A percentile compares a stretch with the other conserved stretches of the same genome.
phyloP scores from a whole-genome alignment of 2,797 vertebrate species.

The Sebastes minor region DNA sequence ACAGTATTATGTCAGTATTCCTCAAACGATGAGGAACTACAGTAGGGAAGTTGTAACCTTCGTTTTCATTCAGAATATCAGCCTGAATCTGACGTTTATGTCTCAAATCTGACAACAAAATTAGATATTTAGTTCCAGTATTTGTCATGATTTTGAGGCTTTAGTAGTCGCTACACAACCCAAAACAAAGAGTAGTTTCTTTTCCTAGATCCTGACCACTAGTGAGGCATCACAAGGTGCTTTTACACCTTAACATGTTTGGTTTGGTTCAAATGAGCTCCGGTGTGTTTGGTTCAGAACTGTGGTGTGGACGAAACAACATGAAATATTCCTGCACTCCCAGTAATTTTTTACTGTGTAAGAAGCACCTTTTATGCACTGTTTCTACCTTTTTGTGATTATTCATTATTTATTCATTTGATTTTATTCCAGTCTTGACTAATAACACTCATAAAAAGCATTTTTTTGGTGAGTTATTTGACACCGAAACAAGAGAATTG shows the following conservation, averaged over 20 bases:
- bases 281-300: not conserved
- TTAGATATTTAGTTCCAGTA: not conserved
- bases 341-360: not conserved
- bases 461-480: too few species aligned
- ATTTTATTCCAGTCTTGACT: too few species aligned
- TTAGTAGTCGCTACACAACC: not conserved
- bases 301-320: too few species aligned
- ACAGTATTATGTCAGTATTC: slow-evolving; percentile 26
- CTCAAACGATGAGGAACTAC: not conserved
- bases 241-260: not conserved
- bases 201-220: not conserved
- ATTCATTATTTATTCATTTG: too few species aligned
- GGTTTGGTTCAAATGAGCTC: not conserved
- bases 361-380: not conserved
- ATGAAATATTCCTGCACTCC: not conserved
- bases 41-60: slow-evolving; percentile 11
- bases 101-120: not conserved
- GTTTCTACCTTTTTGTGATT: too few species aligned
- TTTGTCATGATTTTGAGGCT: not conserved
- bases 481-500: too few species aligned
- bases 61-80: not conserved
- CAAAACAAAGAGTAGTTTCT: not conserved
- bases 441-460: too few species aligned
- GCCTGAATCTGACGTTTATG: not conserved
- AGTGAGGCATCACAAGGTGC: not conserved